Conservation (phyloP, 2,888 invertebrate species). For the Xestia sexstrigata region DNA sequence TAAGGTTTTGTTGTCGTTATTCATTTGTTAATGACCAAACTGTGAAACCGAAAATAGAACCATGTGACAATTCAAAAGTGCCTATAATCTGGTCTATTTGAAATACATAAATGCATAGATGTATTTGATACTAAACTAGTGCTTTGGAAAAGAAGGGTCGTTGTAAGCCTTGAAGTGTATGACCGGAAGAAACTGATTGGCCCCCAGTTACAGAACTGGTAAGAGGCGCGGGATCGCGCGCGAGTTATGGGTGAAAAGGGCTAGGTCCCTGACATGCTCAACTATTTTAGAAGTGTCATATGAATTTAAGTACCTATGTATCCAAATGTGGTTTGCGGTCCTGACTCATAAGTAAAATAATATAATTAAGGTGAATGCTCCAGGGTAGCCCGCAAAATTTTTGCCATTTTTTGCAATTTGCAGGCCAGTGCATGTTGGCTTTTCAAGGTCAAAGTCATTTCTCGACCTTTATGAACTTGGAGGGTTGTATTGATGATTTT, state of each 20-base stretch:
- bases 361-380: not conserved
- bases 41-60: not conserved
- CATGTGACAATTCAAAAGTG: not conserved
- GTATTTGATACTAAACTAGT: not conserved
- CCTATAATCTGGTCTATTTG: not conserved
- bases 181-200: not conserved
- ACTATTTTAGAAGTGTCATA: not conserved
- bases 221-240: not conserved
- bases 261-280: not conserved
- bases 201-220: not conserved
- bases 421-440: too few relatives aligned
- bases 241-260: not conserved
- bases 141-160: not conserved
- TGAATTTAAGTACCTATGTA: not conserved
- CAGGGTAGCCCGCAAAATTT: too few relatives aligned
- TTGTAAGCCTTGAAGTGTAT: not conserved
- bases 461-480: too few relatives aligned
- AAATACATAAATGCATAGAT: not conserved
- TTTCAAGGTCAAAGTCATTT: too few relatives aligned
- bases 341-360: not conserved
- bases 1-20: constrained; percentile 78
- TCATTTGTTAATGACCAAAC: not conserved
- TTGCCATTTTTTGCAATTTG: too few relatives aligned
- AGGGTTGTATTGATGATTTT: too few relatives aligned
- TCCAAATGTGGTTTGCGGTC: not conserved